Conservation (phyloP, 2,888 invertebrate species). For the Plusia festucae region DNA sequence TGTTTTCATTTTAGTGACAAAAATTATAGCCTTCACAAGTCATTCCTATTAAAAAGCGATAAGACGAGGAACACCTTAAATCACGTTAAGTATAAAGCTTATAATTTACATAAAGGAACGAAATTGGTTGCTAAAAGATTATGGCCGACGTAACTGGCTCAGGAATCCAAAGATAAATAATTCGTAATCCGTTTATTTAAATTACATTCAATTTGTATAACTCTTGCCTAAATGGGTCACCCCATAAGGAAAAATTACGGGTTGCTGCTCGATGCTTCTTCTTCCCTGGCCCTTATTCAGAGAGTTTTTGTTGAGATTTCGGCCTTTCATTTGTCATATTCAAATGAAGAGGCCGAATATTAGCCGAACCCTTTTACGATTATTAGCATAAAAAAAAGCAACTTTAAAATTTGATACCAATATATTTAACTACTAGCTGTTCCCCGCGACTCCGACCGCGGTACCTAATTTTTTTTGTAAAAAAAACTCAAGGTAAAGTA, state of each 20-base stretch:
- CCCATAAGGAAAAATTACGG: constrained; percentile 35
- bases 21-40: no score
- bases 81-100: not conserved
- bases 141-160: not conserved
- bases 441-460: no score
- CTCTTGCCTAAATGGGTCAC: constrained; percentile 44
- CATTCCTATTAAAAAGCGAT: not conserved
- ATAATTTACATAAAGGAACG: not conserved
- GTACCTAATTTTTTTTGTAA: no score
- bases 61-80: not conserved
- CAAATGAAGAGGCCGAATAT: not conserved
- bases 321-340: constrained; percentile 11
- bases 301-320: not conserved
- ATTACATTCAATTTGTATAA: constrained; percentile 40
- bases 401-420: not conserved
- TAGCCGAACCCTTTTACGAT: not conserved
- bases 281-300: not conserved
- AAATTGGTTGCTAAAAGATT: not conserved
- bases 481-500: no score
- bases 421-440: no score
- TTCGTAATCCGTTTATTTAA: constrained; percentile 38
- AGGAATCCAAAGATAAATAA: constrained; percentile 34
- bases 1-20: no score
- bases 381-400: not conserved
- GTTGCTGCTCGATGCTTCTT: constrained; percentile 21